These are phyloP conservation scores for Habropoda laboriosa DNA, from an alignment of 1,140 invertebrate species.

Conservation along the genomic window DNA sequence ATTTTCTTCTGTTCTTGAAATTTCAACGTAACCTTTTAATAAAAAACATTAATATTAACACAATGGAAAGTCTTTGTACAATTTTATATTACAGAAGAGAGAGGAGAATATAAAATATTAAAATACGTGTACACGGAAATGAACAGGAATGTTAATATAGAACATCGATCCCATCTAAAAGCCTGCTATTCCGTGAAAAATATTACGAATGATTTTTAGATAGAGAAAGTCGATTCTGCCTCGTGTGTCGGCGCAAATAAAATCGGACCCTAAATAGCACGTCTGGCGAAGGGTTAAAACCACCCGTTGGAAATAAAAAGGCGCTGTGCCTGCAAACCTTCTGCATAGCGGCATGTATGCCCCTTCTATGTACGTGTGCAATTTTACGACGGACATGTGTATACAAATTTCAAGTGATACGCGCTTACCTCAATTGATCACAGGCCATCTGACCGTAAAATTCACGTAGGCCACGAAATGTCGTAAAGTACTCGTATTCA, in stretches of 20 bases:
- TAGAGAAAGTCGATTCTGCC: slow-evolving; percentile 33
- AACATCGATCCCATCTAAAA: not conserved
- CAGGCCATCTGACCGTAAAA: slow-evolving; percentile 26
- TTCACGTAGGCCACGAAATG: not conserved
- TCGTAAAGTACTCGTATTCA: not conserved
- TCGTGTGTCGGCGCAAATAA: slow-evolving; percentile 53
- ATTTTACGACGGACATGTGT: slow-evolving; percentile 40
- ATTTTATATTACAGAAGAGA: not conserved
- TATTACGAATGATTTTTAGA: slow-evolving; percentile 41
- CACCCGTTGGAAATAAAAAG: slow-evolving; percentile 51
- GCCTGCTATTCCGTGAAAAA: slow-evolving; percentile 14
- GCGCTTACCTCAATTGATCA: slow-evolving; percentile 23
- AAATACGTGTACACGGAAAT: not conserved
- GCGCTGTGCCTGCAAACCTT: slow-evolving; percentile 27
- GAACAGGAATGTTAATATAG: not conserved
- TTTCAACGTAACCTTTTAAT: too few relatives aligned
- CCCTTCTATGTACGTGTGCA: slow-evolving; percentile 11
- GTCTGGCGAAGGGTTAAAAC: slow-evolving; percentile 56
- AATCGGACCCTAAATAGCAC: slow-evolving; percentile 63
- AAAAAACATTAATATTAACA: too few relatives aligned
- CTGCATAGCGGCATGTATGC: slow-evolving; percentile 42
- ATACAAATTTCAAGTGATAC: slow-evolving; percentile 41
- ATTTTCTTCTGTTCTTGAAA: too few relatives aligned
- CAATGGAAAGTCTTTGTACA: not conserved
- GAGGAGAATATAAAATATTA: not conserved